phyloP scores from a whole-genome alignment of 1,140 invertebrate genomes.

The Holotrichia oblita region DNA sequence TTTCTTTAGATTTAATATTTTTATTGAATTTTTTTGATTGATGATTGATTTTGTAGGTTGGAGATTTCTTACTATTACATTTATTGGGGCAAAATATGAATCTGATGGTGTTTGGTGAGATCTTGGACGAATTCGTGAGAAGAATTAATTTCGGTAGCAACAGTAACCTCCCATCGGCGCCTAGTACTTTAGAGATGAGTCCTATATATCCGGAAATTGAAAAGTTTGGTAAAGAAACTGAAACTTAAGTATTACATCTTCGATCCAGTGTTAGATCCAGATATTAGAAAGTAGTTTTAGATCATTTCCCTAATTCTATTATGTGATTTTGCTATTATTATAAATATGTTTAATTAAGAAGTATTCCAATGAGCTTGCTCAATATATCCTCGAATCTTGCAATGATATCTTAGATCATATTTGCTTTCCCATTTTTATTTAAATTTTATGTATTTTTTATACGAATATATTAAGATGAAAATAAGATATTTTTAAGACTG shows the following conservation, averaged over 20 bases:
- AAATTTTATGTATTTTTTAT: neutral
- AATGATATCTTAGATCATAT: neutral
- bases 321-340: neutral
- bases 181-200: conserved; percentile 84
- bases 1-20: conserved; percentile 28
- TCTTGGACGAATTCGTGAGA: conserved; percentile 71
- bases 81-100: conserved; percentile 87
- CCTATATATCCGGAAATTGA: conserved; percentile 83
- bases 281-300: neutral
- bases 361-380: neutral
- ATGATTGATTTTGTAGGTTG: conserved; percentile 69
- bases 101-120: conserved; percentile 79
- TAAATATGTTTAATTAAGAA: neutral
- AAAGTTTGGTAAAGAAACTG: conserved; percentile 80
- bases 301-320: neutral
- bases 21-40: neutral
- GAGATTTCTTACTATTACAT: conserved; percentile 85
- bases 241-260: conserved; percentile 69
- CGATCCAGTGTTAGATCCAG: neutral
- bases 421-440: neutral
- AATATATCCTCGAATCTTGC: too few relatives aligned
- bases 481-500: too few relatives aligned
- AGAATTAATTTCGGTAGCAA: conserved; percentile 75
- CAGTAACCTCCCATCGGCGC: conserved; percentile 77
- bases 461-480: neutral